phyloP scores from a whole-genome alignment of 2,113 vertebrate genomes.

The Onychostoma macrolepis region DNA sequence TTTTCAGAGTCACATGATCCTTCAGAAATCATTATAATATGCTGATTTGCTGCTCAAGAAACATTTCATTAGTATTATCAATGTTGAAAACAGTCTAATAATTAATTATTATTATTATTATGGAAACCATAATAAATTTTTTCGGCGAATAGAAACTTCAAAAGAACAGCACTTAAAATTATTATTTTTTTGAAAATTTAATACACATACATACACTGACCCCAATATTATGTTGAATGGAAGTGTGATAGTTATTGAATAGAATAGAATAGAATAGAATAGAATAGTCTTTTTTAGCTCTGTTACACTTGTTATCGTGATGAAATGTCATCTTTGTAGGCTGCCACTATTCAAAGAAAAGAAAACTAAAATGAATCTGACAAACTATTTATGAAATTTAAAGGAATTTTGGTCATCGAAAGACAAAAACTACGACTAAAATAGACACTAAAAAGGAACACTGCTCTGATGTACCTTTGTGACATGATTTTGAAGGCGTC shows the following conservation, averaged over 20 bases:
- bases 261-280: no score
- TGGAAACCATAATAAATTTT: background rate
- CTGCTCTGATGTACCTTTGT: slow-evolving; percentile 78
- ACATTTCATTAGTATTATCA: background rate
- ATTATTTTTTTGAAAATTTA: no score
- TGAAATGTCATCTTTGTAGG: background rate
- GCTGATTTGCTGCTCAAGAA: background rate
- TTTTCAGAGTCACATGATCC: background rate
- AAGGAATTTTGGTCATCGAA: background rate
- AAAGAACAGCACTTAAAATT: background rate
- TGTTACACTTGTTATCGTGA: background rate
- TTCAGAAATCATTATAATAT: background rate
- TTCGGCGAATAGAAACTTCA: background rate
- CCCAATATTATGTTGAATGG: background rate
- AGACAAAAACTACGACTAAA: slow-evolving; percentile 21
- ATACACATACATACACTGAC: no score
- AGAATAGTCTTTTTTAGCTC: no score
- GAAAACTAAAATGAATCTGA: background rate
- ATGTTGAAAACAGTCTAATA: background rate
- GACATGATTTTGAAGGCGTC: slow-evolving; percentile 96
- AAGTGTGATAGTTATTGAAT: background rate
- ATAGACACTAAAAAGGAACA: background rate
- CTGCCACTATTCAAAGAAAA: background rate
- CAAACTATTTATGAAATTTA: background rate
- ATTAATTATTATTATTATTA: background rate